Conservation (phyloP, 1,140 invertebrate species). For the Cyclina sinensis region DNA sequence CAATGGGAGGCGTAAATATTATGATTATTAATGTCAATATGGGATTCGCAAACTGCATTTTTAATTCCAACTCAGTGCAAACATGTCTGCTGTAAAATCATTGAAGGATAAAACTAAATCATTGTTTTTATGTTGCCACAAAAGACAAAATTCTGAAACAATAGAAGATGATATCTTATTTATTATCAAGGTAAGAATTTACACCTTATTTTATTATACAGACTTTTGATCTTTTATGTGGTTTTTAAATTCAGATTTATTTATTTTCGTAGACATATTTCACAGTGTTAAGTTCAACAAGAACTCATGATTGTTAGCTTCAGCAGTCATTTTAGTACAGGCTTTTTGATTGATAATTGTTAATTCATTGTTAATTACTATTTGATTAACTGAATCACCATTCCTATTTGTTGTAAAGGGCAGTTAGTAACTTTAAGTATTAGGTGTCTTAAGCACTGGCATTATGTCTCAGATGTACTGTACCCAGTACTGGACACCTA, state of each 20-base stretch:
- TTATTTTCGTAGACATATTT: too few relatives aligned
- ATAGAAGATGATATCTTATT: conserved; percentile 43
- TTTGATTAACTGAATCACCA: too few relatives aligned
- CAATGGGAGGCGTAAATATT: conserved; percentile 5
- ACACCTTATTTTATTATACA: conserved; percentile 10
- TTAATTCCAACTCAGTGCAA: neutral
- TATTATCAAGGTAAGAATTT: conserved; percentile 20
- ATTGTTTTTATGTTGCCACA: conserved; percentile 34
- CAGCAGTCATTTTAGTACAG: too few relatives aligned
- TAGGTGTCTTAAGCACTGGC: too few relatives aligned
- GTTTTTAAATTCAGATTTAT: neutral
- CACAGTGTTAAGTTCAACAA: too few relatives aligned
- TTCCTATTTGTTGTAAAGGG: too few relatives aligned
- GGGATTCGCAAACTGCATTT: conserved; percentile 32
- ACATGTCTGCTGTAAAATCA: conserved; percentile 15
- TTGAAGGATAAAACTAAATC: conserved; percentile 28
- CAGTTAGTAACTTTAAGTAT: too few relatives aligned
- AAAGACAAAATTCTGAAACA: conserved; percentile 36
- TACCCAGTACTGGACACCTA: too few relatives aligned
- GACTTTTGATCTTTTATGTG: neutral
- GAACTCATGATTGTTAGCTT: too few relatives aligned
- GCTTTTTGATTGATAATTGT: neutral
- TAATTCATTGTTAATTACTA: neutral
- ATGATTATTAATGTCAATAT: conserved; percentile 21
- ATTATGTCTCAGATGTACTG: neutral